phyloP scores from a whole-genome alignment of 2,888 invertebrate species.

The Pristionchus entomophagus region DNA sequence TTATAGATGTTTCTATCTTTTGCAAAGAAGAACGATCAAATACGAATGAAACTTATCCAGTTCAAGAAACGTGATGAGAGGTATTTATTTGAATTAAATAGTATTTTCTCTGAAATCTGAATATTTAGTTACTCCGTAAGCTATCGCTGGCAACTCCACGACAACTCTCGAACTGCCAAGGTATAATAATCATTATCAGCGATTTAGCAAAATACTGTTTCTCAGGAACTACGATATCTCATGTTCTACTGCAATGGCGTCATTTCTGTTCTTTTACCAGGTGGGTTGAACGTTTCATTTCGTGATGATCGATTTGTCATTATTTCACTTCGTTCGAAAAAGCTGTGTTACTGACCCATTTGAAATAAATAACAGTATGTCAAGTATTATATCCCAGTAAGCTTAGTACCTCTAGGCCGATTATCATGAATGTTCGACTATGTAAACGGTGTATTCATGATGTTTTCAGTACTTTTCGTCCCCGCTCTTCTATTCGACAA shows the following conservation, averaged over 20 bases:
- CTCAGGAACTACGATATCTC: constrained; percentile 8
- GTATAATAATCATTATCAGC: background rate
- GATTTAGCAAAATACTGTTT: background rate
- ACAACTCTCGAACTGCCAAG: background rate
- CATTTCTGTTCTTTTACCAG: background rate
- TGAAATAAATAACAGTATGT: too few relatives aligned
- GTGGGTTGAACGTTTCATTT: too few relatives aligned
- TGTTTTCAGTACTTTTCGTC: background rate
- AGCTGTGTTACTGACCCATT: background rate
- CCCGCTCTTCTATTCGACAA: constrained; percentile 8
- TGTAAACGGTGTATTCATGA: too few relatives aligned
- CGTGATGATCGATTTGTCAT: too few relatives aligned
- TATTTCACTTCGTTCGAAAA: too few relatives aligned
- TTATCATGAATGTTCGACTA: too few relatives aligned
- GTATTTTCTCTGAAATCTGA: background rate
- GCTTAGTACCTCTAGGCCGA: too few relatives aligned
- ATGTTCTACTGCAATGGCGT: background rate
- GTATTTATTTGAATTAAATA: background rate
- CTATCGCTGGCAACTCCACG: background rate
- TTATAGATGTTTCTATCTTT: background rate
- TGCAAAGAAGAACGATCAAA: background rate
- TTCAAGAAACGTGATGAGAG: background rate
- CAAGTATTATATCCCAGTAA: too few relatives aligned
- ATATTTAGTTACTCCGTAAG: constrained; percentile 10
- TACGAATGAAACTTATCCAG: background rate